Evolutionary conservation across 2,888 invertebrate genomes (phyloP), one percentile per base, ranked within the genome.

Genomic region (Ormyrus thymus): DNA sequence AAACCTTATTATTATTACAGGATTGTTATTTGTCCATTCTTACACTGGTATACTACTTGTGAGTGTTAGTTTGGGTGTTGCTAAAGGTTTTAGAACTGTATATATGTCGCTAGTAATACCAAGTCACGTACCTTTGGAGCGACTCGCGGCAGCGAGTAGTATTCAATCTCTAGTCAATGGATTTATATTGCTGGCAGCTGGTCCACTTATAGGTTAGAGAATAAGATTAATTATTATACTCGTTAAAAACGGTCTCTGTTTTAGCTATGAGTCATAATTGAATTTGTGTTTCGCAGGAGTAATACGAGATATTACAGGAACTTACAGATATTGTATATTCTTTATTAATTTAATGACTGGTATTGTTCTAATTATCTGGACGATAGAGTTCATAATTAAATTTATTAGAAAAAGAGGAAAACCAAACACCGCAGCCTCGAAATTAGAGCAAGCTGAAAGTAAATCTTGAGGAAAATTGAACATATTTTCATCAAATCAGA

Each of bases 111-210:
- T 95, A 13, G 92, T 95, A 5, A 93, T 95, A 77, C 94, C 95
- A 0, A 92, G 91, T 85, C 92, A 94, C 84, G 94, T 95, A 7
- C 94, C 94, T 0, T 88, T 95, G 53, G 93, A 94, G 72, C 91
- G 93, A 83, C 88, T 95, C 43, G 92, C 94, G 1, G 93, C 93
- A 64, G 95, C 95, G 3, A 92, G 93, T 7, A 94, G 94, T 4
- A 92, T 95, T 59, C 95, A 95, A 86, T 94, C 94, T 92, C 92
- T 94, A 80, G 91, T 92, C 78, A 94, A 94, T 86, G 94, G 95
- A 15, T 78, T 81, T 48, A 91, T 93, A 65, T 91, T 94, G 62
- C 89, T 93, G 70, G 89, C 90, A 2, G 91, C 93, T 81, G 94
- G 94, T 85, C 93, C 94, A 65, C 80, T 93, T 71, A 89, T 94